phyloP scores from a whole-genome alignment of 2,113 vertebrate genomes.

The Rana temporaria region DNA sequence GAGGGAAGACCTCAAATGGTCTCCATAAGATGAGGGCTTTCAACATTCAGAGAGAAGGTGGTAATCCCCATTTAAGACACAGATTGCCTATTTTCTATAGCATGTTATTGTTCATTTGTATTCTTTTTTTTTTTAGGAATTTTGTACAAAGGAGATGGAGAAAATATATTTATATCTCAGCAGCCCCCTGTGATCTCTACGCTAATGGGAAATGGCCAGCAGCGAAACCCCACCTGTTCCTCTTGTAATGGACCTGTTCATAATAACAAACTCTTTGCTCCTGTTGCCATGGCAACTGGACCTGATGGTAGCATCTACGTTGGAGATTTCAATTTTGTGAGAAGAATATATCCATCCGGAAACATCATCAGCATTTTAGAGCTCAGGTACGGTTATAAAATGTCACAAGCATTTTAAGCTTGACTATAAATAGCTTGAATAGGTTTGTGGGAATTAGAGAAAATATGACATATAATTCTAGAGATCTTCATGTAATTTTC shows the following conservation, averaged over 20 bases:
- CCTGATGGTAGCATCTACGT: constrained; percentile 92
- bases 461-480: background rate
- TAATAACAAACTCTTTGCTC: constrained; percentile 94
- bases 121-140: constrained; percentile 77
- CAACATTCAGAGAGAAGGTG: too few species aligned
- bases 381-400: constrained; percentile 79
- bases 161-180: constrained; percentile 96
- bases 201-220: constrained; percentile 94
- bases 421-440: background rate
- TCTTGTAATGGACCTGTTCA: constrained; percentile 87
- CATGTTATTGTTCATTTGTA: background rate
- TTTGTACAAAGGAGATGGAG: constrained; percentile 96
- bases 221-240: constrained; percentile 85
- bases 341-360: constrained; percentile 89
- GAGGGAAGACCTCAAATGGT: too few species aligned
- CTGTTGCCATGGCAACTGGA: constrained; percentile 89
- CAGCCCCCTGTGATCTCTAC: constrained; percentile 92
- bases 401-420: background rate
- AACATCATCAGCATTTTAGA: constrained; percentile 89
- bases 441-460: background rate
- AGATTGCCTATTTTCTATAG: too few species aligned
- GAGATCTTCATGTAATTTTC: too few species aligned
- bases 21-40: too few species aligned
- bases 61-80: too few species aligned
- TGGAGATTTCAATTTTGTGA: constrained; percentile 96